Evolutionary conservation across 2,797 vertebrate genomes (phyloP).

Genomic region (Artibeus jamaicensis): DNA sequence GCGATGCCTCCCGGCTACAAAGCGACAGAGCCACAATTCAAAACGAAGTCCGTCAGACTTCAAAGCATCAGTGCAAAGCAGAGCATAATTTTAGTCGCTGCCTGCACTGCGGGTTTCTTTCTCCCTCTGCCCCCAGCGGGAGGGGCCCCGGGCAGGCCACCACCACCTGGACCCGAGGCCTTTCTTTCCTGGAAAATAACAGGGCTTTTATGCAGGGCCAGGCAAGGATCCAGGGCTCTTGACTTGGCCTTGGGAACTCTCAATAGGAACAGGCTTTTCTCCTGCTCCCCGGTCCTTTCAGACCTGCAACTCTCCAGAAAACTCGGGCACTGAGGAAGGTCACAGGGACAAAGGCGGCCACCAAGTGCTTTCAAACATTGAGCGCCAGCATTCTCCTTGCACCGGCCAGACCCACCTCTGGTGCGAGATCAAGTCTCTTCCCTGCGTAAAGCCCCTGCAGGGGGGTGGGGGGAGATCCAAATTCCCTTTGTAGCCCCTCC

Average conservation of each 20-base stretch:
- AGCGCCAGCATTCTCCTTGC: not conserved
- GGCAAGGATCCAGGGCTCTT: not conserved
- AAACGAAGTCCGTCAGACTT: not conserved
- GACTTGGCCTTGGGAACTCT: not conserved
- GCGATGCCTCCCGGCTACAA: not conserved
- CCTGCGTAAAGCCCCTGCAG: not conserved
- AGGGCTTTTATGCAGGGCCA: not conserved
- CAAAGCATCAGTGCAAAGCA: too few relatives aligned
- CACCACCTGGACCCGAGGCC: not conserved
- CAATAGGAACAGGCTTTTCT: not conserved
- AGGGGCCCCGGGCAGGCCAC: fast-evolving
- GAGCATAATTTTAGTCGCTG: fast-evolving
- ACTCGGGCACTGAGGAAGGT: not conserved
- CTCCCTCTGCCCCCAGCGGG: too few relatives aligned
- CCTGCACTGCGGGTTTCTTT: fast-evolving
- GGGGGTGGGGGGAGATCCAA: too few relatives aligned
- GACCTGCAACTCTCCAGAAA: not conserved
- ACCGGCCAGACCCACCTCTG: not conserved
- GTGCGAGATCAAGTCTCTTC: not conserved
- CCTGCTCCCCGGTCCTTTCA: not conserved
- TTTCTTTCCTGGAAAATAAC: not conserved
- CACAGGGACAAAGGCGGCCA: not conserved
- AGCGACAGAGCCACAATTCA: not conserved
- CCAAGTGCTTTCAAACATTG: not conserved
- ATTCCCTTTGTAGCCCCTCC: not conserved